Evolutionary conservation across 2,888 invertebrate genomes (phyloP), one percentile per base, ranked within the genome.

Genomic region (Cerastoderma edule): DNA sequence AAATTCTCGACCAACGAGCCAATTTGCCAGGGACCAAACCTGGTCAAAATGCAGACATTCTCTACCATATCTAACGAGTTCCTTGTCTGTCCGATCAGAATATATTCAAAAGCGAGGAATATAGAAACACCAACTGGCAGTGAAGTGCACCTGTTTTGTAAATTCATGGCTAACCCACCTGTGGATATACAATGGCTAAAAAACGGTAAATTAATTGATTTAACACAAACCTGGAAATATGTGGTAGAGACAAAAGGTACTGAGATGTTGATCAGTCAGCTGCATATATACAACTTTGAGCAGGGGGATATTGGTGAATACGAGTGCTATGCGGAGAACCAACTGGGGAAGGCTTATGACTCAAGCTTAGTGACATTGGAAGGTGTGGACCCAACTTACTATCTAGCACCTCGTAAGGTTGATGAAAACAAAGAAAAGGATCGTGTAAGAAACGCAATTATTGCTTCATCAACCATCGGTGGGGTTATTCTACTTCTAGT

Each of bases 231-330:
- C 3, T 60, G 75, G 22, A 89, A 89, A 76, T 88, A 85, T 66
- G 73, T 53, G 72, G 83, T 63, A 30, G 70, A 56, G 54, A 80
- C 65, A 48, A 76, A 66, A 64, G 85, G 53, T 32, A 60, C 57
- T 27, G 70, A 76, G n/a, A 80, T 80, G 53, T 76, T 83, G 50
- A 77, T 78, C 19, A 87, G 85, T 75, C 73, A 78, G 35, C 71
- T 90, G 28, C 64, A 75, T 57, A 85, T 90, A 19, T 82, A 78
- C 28, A 75, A 88, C 56, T 89, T 89, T 69, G 70, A 80, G 39
- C 75, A 86, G 30, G 73, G 76, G 19, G 89, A 90, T 76, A 87
- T 88, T 16, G 89, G 85, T 3, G 77, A 83, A 27, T 90, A 90
- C 46, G 83, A 85, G 35, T 89, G 90, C 71, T 79, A 72, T 39